These are phyloP conservation scores for Fringilla coelebs DNA, from an alignment of 2,797 vertebrate genomes.

Conservation along the genomic window DNA sequence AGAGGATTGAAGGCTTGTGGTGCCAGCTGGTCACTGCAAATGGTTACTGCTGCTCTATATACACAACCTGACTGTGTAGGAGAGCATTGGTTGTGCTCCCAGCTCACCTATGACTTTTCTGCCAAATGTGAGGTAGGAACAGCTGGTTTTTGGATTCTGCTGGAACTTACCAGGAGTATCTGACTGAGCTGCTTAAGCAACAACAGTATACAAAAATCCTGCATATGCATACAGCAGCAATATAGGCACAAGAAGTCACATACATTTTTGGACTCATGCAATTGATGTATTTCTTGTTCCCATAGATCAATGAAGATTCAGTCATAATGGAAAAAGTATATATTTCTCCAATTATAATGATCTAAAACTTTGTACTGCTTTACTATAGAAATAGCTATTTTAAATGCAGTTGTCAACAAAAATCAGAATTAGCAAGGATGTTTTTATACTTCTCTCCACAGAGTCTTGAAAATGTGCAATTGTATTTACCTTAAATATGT, in stretches of 20 bases:
- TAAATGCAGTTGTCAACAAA: neutral
- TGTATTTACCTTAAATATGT: neutral
- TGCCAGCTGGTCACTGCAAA: neutral
- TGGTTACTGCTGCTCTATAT: neutral
- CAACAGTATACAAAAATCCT: neutral
- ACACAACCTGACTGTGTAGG: fast-evolving
- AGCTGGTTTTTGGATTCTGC: neutral
- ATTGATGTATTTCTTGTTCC: neutral
- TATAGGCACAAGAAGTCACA: fast-evolving
- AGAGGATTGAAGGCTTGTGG: neutral
- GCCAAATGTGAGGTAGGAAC: neutral
- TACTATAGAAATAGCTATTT: neutral
- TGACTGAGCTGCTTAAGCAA: neutral
- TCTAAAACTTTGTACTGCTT: neutral
- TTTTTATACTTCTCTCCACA: neutral
- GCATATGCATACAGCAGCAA: neutral
- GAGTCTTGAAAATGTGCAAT: neutral
- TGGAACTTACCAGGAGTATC: neutral
- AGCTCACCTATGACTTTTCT: neutral
- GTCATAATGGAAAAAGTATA: neutral
- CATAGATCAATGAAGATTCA: neutral
- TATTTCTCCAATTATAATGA: neutral
- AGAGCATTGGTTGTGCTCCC: fast-evolving
- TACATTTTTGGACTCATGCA: neutral
- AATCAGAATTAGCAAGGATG: neutral